These are phyloP conservation scores for Clavelina lepadiformis DNA, from an alignment of 23 tunicate species.

Conservation along the genomic window DNA sequence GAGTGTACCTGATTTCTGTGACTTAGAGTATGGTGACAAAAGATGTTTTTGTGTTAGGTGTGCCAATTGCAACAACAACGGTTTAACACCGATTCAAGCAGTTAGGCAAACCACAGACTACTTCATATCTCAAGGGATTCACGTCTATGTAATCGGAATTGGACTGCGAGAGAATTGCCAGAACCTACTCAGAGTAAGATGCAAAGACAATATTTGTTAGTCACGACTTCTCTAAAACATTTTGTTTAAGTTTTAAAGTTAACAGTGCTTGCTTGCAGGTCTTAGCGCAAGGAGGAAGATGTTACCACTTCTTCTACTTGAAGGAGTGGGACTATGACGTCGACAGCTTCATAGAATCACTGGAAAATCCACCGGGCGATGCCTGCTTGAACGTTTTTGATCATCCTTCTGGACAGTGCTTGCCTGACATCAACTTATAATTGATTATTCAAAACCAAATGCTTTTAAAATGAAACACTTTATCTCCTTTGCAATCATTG, in stretches of 20 bases:
- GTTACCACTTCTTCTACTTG: conserved; percentile 56
- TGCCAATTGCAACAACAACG: conserved; percentile 27
- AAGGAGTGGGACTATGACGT: conserved; percentile 42
- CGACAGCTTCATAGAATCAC: conserved; percentile 16
- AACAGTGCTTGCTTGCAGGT: too few relatives aligned
- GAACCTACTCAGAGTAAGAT: conserved; percentile 29
- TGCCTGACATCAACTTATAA: background rate
- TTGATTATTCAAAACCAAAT: too few relatives aligned
- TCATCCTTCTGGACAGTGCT: conserved; percentile 25
- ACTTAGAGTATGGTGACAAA: too few relatives aligned
- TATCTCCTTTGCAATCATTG: too few relatives aligned
- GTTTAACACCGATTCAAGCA: background rate
- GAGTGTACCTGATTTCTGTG: too few relatives aligned
- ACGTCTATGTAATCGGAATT: conserved; percentile 52
- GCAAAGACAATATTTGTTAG: too few relatives aligned
- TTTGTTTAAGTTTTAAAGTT: too few relatives aligned
- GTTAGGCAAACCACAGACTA: background rate
- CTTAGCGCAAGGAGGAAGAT: conserved; percentile 57
- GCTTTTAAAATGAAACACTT: too few relatives aligned
- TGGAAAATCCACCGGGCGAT: conserved; percentile 30
- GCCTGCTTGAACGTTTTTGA: conserved; percentile 37
- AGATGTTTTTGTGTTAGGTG: too few relatives aligned
- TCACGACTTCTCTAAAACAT: too few relatives aligned
- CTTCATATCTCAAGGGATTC: conserved; percentile 5
- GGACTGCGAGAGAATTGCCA: conserved; percentile 34